Evolutionary conservation across 2,797 vertebrate species (phyloP).

Genomic region (Eidolon dupreanum): DNA sequence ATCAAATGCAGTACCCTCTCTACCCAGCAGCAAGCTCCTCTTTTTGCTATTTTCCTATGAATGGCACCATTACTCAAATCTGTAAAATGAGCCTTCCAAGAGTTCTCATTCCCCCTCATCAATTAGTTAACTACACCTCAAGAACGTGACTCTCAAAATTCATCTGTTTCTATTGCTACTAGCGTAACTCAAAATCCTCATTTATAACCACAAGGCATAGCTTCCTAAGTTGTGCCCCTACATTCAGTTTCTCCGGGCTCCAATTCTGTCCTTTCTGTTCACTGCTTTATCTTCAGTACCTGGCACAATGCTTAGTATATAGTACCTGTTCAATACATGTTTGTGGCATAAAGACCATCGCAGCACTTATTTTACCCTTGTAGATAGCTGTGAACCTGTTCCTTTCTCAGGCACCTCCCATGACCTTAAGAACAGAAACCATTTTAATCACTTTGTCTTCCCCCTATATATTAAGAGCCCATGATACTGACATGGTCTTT

Average conservation of each 20-base stretch:
- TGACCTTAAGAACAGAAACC: neutral
- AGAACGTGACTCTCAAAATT: neutral
- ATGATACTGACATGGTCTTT: neutral
- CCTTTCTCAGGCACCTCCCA: neutral
- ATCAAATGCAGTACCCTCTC: neutral
- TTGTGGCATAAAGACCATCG: neutral
- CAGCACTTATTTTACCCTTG: neutral
- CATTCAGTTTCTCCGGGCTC: neutral
- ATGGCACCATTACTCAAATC: neutral
- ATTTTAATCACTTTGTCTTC: neutral
- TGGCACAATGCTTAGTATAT: neutral
- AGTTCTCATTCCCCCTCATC: neutral
- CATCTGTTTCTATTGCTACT: neutral
- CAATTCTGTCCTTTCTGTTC: neutral
- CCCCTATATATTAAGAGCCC: neutral
- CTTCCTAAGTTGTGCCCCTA: neutral
- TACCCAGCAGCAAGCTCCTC: neutral
- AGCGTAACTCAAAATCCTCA: neutral
- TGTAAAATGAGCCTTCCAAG: neutral
- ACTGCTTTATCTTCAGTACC: neutral
- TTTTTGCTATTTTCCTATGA: neutral
- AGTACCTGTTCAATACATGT: neutral
- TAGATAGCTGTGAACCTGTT: neutral
- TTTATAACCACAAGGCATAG: neutral
- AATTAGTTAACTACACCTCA: neutral